Base-by-base conservation (phyloP, 2,888 invertebrate genomes). In the Mantis religiosa region DNA sequence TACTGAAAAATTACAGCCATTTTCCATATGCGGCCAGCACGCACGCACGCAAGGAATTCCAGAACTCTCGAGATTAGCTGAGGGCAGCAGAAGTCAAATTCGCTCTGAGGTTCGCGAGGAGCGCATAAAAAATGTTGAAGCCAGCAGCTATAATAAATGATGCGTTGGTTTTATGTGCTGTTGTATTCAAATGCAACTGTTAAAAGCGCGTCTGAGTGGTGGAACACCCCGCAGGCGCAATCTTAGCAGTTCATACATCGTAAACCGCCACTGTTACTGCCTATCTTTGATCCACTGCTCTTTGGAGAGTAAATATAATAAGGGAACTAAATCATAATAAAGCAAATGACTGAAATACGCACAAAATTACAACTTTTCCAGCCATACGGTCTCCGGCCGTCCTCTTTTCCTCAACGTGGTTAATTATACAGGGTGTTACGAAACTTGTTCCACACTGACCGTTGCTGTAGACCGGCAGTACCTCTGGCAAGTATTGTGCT, bases 281-380 rank as follows among this genome's bases (percentile, higher is more conserved):
- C 54, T 71, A 71, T 71, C 54, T 71, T 25, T 71, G 54, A 71
- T 71, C 54, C 54, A 71, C 54, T 15, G 83, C 28, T 28, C 83
- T 83, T 28, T 83, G 30, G 83, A 28, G 30, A 83, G 83, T 83
- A 83, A 30, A 30, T 28, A 83, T 30, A 28, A 28, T 82, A 82
- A 87, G 87, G 27, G 87, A 82, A 81, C 82, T 82, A 87, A 87
- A 87, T 87, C 87, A 87, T 87, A 82, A 87, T 47, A 87, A 87
- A 87, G 87, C 82, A 87, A 87, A 87, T 87, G 87, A 87, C 82
- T 87, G 83, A 87, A 87, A 87, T 87, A 83, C 87, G 87, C 87
- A 82, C 87, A 82, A 87, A 87, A 87, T 87, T 83, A 87, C 87
- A 41, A 41, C 47, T 81, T 83, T 41, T n/a, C 47, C 82, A 34